Conservation (phyloP, 1,140 invertebrate species). For the Cyphomyrmex costatus region DNA sequence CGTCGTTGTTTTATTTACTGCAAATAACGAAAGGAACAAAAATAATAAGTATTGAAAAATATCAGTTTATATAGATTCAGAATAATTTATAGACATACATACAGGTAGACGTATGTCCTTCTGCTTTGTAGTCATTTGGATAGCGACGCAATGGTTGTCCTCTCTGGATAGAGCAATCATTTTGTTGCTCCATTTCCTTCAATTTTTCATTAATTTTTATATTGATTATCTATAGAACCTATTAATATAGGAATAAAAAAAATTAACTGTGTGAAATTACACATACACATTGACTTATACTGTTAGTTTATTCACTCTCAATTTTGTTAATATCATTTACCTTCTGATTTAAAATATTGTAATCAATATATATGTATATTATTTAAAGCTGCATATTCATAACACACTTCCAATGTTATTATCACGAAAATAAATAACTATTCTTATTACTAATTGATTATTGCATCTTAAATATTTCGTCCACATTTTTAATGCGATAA, state of each 20-base stretch:
- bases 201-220: constrained; percentile 3
- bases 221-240: neutral
- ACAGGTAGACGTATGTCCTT: constrained; percentile 79
- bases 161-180: constrained; percentile 80
- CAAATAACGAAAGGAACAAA: neutral
- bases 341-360: neutral
- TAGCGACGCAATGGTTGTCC: constrained; percentile 80
- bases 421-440: constrained; percentile 33
- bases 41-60: constrained; percentile 3
- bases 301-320: neutral
- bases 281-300: neutral
- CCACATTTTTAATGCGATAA: constrained; percentile 23
- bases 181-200: constrained; percentile 82
- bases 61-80: neutral
- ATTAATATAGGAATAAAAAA: neutral
- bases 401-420: neutral
- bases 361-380: neutral
- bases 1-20: constrained; percentile 47
- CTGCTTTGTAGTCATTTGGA: constrained; percentile 82
- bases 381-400: constrained; percentile 2
- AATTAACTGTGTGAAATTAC: neutral
- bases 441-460: neutral
- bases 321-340: constrained; percentile 19
- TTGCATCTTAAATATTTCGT: neutral
- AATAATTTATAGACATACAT: constrained; percentile 66